Evolutionary conservation across 2,797 vertebrate genomes (phyloP), one percentile per base, ranked within the genome.

Genomic region (Brachyrhaphis roseni): DNA sequence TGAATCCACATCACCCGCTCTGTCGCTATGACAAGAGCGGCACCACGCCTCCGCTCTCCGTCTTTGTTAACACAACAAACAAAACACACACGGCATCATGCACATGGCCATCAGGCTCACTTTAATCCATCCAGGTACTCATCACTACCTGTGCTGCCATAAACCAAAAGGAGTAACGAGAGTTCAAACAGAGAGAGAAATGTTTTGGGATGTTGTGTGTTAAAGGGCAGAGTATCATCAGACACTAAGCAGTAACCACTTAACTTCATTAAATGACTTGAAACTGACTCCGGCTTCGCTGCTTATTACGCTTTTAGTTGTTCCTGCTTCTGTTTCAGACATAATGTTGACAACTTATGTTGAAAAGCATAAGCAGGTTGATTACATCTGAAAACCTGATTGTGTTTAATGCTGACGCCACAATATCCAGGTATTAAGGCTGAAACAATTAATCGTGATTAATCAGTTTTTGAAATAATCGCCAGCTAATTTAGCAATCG

Each of bases 1-100:
- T 76, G 82, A 81, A 86, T 90, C 88, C 75, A 55, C 74, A 74
- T 72, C 57, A 79, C 85, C 86, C n/a, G 75, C 78, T 78, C 74
- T 20, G 84, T 89, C 85, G 81, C 88, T 82, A 59, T 75, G 81
- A 84, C 28, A 55, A 75, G 75, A 77, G 84, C 74, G 78, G 85
- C 55, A 74, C 70, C 84, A 85, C 84, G 82, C 78, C 83, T 86
- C 74, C 64, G 28, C 31, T 89, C 82, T 80, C 85, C 76, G 70
- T 88, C 91, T 93, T 83, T 90, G 91, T 94, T 90, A 92, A 92
- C 88, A 94, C 47, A 82, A 81, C 81, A 74, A 91, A 90, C 84
- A 86, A 82, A 62, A 66, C 8, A 68, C 64, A 91, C 75, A 79
- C 74, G 20, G 49, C 49, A 78, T 77, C 87, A 86, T 81, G 78